These are phyloP conservation scores for Vespertilio murinus DNA, from an alignment of 2,797 vertebrate species.

Conservation along the genomic window DNA sequence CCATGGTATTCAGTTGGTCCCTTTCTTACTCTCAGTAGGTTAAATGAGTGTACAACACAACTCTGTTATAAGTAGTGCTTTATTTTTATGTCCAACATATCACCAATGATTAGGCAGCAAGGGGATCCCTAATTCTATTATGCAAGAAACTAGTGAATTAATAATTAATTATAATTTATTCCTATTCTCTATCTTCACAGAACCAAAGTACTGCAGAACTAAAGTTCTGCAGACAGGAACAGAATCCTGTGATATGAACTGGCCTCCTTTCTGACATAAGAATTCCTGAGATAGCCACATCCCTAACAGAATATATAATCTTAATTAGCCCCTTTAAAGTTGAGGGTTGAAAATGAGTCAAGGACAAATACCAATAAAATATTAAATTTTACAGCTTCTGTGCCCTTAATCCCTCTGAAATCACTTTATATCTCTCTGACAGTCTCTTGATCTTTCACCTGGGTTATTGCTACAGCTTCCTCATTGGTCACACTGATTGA, in stretches of 20 bases:
- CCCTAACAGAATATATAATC: not conserved
- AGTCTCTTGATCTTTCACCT: not conserved
- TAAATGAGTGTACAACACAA: not conserved
- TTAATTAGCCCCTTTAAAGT: not conserved
- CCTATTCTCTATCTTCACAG: not conserved
- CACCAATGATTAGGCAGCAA: not conserved
- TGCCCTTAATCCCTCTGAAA: not conserved
- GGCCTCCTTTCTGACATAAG: not conserved
- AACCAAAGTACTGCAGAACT: not conserved
- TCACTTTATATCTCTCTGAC: not conserved
- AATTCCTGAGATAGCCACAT: not conserved
- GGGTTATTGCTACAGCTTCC: not conserved
- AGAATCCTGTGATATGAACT: not conserved
- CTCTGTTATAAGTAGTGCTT: not conserved
- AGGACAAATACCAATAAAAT: not conserved
- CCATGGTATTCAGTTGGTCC: not conserved
- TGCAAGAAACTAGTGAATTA: not conserved
- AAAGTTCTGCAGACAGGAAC: not conserved
- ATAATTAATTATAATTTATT: constrained; percentile 5
- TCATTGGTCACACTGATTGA: not conserved
- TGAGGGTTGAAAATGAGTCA: not conserved
- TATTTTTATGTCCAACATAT: not conserved
- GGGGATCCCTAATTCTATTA: not conserved
- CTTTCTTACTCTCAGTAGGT: not conserved
- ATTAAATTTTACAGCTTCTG: not conserved